phyloP scores from a whole-genome alignment of 2,797 vertebrate genomes.

The Staurois parvus region DNA sequence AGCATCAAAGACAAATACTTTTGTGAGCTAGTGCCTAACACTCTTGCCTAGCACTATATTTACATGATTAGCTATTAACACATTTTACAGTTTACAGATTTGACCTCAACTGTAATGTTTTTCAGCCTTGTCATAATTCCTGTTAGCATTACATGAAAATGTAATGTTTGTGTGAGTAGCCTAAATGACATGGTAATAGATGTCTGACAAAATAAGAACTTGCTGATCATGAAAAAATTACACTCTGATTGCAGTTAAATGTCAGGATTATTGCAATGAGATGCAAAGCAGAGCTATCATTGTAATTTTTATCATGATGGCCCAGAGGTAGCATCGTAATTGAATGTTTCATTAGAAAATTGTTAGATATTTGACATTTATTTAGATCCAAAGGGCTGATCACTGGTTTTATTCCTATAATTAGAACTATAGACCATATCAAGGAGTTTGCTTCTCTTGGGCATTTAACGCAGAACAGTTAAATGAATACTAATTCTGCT shows the following conservation, averaged over 20 bases:
- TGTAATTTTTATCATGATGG: slow-evolving; percentile 38
- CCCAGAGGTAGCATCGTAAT: slow-evolving; percentile 17
- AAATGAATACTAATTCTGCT: background rate
- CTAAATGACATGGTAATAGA: slow-evolving; percentile 39
- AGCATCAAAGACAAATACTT: background rate
- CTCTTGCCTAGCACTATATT: background rate
- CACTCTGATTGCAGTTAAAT: slow-evolving; percentile 49
- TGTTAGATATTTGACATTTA: slow-evolving; percentile 43
- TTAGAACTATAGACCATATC: slow-evolving; percentile 22
- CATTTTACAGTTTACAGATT: background rate
- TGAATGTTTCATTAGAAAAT: slow-evolving; percentile 47
- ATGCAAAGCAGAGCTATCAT: slow-evolving; percentile 56
- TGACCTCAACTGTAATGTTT: background rate
- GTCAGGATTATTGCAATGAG: slow-evolving; percentile 57
- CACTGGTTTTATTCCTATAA: background rate
- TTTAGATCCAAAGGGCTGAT: slow-evolving; percentile 4
- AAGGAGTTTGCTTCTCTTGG: slow-evolving; percentile 9
- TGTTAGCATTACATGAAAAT: background rate
- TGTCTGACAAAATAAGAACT: slow-evolving; percentile 50
- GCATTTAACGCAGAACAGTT: background rate
- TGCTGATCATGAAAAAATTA: slow-evolving; percentile 54
- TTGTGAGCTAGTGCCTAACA: background rate
- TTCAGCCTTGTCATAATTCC: background rate
- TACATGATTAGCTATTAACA: background rate
- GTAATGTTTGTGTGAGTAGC: slow-evolving; percentile 15